Evolutionary conservation across 2,888 invertebrate species (phyloP).

Genomic region (Hydrotaea cyrtoneurina): DNA sequence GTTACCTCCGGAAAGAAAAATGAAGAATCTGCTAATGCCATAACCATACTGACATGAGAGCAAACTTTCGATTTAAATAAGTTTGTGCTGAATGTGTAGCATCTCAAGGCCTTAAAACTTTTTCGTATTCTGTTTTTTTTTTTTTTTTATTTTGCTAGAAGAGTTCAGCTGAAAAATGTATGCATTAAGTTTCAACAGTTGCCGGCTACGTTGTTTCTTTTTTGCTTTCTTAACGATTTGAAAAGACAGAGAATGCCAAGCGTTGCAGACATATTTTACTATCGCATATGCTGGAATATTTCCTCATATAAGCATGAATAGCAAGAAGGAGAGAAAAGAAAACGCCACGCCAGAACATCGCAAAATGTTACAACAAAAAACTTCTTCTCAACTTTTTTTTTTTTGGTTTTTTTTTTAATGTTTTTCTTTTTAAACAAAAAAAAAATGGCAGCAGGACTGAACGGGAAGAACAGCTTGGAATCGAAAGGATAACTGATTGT

Average conservation of each 20-base stretch:
- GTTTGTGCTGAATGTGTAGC: background rate
- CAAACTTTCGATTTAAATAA: slow-evolving; percentile 32
- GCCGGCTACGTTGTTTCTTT: background rate
- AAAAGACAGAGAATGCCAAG: background rate
- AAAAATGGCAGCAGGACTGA: too few relatives aligned
- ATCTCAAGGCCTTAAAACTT: slow-evolving; percentile 6
- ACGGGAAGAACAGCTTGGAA: background rate
- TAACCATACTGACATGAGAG: slow-evolving; percentile 43
- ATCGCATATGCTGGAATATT: background rate
- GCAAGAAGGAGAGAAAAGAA: background rate
- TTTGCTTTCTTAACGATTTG: background rate
- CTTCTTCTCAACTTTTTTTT: slow-evolving; percentile 1
- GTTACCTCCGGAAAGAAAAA: slow-evolving; percentile 16
- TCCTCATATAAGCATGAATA: background rate
- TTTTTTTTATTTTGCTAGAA: background rate
- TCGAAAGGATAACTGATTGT: background rate
- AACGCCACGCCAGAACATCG: background rate
- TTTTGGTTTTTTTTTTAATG: background rate
- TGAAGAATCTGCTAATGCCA: slow-evolving; percentile 47
- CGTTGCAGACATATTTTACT: background rate
- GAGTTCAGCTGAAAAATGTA: slow-evolving; percentile 6
- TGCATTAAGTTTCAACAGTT: slow-evolving; percentile 42
- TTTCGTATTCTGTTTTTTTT: background rate
- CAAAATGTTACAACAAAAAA: slow-evolving; percentile 10
- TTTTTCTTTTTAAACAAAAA: background rate